Evolutionary conservation across 2,113 vertebrate genomes (phyloP), one percentile per base, ranked within the genome.

Genomic region (Seriola dumerili): DNA sequence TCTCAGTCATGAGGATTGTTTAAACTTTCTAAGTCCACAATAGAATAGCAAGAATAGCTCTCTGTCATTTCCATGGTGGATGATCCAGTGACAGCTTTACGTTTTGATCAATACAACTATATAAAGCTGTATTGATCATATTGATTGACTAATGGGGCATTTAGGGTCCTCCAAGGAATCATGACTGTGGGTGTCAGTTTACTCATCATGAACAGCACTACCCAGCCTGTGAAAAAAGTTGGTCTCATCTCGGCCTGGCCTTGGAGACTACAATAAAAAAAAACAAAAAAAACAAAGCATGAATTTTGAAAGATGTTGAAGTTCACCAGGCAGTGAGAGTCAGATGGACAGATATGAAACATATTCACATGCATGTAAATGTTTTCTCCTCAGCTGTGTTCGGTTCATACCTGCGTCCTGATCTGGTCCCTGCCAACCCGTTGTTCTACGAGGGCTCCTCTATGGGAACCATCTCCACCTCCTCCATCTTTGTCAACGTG

Each of bases 391-490:
- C 36, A 89, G 75, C 90, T 96, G 96, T 95, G 50, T 96, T 97
- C 48, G 94, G 94, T 63, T 96, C 96, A 1, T 94, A 88, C 84
- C 95, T 92, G 81, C 96, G 84, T 25, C 97, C 97, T 0, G 97
- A 99, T 85, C 94, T 99, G 89, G 96, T 99, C 42, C 96, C 97
- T 1, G 94, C 96, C 85, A 96, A 95, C 67, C 92, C 94, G 0
- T 96, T 96, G 48, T 93, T 96, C 58, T 97, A 96, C 71, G 96
- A 98, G 93, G 96, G 97, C 7, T 94, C 96, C 89, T 99, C 97
- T 88, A 94, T 97, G 94, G 96, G 96, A 78, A 98, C 97, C 63
- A 96, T 97, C 94, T 98, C 97, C 71, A 96, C 96, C 71, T 97
- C 97, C 84, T 98, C 97, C 62, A 93, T 98, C 85, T 97, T 95